Conservation (phyloP, 2,113 vertebrate species). For the Puffinus mauretanicus region DNA sequence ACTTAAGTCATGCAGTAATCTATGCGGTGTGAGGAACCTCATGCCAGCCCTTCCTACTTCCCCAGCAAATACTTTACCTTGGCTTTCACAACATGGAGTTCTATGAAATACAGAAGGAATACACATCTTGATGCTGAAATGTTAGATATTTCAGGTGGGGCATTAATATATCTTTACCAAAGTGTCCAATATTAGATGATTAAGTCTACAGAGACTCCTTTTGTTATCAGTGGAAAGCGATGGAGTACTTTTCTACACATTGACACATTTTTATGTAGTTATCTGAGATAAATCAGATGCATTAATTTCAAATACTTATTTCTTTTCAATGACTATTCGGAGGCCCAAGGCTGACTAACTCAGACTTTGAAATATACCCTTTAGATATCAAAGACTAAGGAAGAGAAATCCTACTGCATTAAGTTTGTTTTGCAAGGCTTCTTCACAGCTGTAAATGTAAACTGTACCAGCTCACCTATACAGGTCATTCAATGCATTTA, state of each 20-base stretch:
- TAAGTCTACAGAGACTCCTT: not conserved
- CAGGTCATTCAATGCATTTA: not conserved
- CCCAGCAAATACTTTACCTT: not conserved
- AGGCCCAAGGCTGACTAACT: not conserved
- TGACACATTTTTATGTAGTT: not conserved
- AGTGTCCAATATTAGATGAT: not conserved
- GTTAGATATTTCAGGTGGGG: not conserved
- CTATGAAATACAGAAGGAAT: not conserved
- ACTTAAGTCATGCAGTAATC: not conserved
- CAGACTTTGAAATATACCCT: not conserved
- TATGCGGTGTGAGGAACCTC: not conserved
- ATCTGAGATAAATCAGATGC: not conserved
- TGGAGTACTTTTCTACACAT: not conserved
- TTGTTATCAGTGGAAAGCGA: not conserved
- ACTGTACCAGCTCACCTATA: not conserved
- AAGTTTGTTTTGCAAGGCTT: not conserved
- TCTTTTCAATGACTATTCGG: not conserved
- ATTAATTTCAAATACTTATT: not conserved
- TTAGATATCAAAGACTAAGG: not conserved
- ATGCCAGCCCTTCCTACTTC: not conserved
- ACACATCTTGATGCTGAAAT: not conserved
- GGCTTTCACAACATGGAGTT: not conserved
- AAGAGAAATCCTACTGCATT: not conserved
- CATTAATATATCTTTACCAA: not conserved
- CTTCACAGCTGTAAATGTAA: not conserved